These are phyloP conservation scores for Dasyornis broadbenti DNA, from an alignment of 2,113 vertebrate genomes.

Conservation along the genomic window DNA sequence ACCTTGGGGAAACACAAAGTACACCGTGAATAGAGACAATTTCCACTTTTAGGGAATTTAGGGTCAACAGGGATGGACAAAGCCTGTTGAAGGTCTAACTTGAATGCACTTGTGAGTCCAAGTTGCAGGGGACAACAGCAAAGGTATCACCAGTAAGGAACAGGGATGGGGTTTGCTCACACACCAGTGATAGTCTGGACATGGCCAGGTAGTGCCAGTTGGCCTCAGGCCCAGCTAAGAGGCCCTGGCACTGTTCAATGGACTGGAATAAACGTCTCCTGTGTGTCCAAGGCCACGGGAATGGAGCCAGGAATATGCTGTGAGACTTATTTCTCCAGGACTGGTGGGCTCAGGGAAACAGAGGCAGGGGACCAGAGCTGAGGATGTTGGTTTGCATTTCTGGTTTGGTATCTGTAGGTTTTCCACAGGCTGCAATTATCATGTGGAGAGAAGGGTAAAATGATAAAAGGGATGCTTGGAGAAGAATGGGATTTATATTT, in stretches of 20 bases:
- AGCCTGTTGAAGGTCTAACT: accelerated
- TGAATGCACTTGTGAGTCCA: background rate
- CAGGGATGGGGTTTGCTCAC: background rate
- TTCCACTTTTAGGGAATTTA: background rate
- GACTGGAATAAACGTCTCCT: background rate
- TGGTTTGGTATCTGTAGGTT: background rate
- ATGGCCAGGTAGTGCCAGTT: background rate
- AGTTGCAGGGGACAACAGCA: background rate
- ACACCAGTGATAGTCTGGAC: background rate
- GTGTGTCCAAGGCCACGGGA: background rate
- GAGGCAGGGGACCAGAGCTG: background rate
- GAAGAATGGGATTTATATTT: background rate
- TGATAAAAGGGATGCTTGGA: background rate
- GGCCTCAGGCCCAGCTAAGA: background rate
- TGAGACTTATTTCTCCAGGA: background rate
- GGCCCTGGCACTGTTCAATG: background rate
- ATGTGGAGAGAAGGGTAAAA: background rate
- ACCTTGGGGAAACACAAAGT: background rate
- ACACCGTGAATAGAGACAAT: background rate
- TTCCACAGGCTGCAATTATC: background rate
- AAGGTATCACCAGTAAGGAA: background rate
- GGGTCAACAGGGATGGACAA: background rate
- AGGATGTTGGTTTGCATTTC: background rate
- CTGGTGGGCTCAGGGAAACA: background rate
- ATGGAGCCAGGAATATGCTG: background rate